A percentile compares a stretch with the other conserved stretches of the same genome.
phyloP scores from a whole-genome alignment of 2,797 vertebrate genomes.

The Micromesistius poutassou region DNA sequence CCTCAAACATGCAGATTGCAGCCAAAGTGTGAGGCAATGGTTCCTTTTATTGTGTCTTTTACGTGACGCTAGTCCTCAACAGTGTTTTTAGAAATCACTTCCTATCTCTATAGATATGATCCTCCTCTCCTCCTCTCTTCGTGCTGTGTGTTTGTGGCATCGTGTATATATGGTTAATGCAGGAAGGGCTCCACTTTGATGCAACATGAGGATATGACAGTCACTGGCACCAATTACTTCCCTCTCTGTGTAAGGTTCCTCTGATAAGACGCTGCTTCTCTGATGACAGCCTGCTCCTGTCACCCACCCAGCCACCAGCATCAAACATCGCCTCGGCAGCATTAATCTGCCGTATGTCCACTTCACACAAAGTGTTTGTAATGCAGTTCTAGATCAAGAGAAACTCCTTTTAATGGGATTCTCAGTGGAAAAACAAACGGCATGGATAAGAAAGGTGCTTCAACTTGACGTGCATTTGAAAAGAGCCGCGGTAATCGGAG shows the following conservation, averaged over 20 bases:
- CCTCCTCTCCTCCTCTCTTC: constrained; percentile 6
- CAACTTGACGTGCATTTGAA: not conserved
- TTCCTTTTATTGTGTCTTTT: not conserved
- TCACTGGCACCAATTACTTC: constrained; percentile 48
- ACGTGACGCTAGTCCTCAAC: not conserved
- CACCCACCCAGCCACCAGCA: not conserved
- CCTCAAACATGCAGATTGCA: not conserved
- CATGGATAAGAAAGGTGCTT: not conserved
- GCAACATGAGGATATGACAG: constrained; percentile 34
- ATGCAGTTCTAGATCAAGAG: constrained; percentile 2
- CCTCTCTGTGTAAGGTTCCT: constrained; percentile 31
- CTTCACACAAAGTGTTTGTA: not conserved
- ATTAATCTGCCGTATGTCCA: not conserved
- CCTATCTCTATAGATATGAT: not conserved
- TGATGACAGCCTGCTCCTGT: constrained; percentile 13
- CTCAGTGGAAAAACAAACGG: not conserved
- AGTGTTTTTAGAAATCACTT: not conserved
- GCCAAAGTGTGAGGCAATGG: not conserved
- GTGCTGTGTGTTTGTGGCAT: constrained; percentile 18
- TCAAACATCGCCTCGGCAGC: constrained; percentile 11
- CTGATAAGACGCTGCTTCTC: constrained; percentile 16
- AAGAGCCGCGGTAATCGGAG: not conserved
- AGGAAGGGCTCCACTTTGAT: constrained; percentile 40
- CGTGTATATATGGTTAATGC: not conserved
- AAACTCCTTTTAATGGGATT: not conserved